Conservation (phyloP, 1,140 invertebrate genomes). For the Drosophila athabasca region DNA sequence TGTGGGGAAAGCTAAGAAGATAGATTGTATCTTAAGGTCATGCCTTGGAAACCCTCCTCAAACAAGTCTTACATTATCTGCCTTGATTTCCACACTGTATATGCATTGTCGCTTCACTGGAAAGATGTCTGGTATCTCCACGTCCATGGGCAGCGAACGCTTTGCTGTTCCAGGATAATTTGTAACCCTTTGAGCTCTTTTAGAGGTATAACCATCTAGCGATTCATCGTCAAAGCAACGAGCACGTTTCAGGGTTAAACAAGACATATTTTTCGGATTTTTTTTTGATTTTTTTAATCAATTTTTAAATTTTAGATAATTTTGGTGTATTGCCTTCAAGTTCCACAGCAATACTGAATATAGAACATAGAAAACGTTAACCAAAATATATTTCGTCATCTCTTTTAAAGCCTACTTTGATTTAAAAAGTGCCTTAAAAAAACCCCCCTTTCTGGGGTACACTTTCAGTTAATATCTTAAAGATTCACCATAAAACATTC, state of each 20-base stretch:
- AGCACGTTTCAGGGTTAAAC: conserved; percentile 2
- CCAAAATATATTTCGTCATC: background rate
- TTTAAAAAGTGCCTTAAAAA: no score
- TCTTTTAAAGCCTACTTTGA: background rate
- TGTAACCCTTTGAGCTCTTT: background rate
- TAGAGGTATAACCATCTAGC: background rate
- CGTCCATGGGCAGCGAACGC: no score
- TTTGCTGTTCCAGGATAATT: no score
- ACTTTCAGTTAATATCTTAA: no score
- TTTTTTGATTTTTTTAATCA: no score
- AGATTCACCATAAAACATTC: conserved; percentile 2
- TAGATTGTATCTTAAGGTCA: no score
- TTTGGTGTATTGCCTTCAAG: conserved; percentile 1
- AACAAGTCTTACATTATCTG: background rate
- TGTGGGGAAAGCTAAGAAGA: no score
- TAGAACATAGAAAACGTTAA: no score
- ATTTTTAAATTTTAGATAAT: background rate
- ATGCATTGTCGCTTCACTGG: background rate
- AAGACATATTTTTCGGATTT: conserved; percentile 5
- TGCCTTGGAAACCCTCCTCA: background rate
- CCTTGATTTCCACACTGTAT: background rate
- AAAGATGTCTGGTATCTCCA: no score
- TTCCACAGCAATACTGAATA: background rate
- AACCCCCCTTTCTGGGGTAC: no score
- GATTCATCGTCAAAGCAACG: background rate